Evolutionary conservation across 1,140 invertebrate genomes (phyloP).

Genomic region (Seison nebaliae): DNA sequence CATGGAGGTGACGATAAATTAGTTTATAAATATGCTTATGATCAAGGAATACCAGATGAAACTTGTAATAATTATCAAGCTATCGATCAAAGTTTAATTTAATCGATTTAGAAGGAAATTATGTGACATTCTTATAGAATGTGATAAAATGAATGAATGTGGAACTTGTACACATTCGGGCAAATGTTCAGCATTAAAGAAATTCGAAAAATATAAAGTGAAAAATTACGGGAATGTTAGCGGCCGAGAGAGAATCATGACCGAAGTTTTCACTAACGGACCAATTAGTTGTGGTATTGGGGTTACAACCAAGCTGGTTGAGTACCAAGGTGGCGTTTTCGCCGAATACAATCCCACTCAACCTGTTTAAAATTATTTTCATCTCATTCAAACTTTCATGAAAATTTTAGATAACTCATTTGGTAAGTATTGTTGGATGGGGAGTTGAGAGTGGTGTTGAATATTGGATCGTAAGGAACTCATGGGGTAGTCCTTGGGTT

Average conservation of each 20-base stretch:
- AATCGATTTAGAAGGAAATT: background rate
- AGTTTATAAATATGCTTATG: slow-evolving; percentile 30
- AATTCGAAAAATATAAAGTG: slow-evolving; percentile 30
- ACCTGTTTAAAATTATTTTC: no score
- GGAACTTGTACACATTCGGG: slow-evolving; percentile 29
- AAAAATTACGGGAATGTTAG: slow-evolving; percentile 28
- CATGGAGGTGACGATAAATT: slow-evolving; percentile 25
- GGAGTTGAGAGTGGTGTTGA: slow-evolving; percentile 30
- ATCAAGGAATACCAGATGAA: slow-evolving; percentile 30
- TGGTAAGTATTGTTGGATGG: slow-evolving; percentile 32
- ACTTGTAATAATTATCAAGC: slow-evolving; percentile 34
- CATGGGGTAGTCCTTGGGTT: slow-evolving; percentile 32
- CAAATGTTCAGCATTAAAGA: slow-evolving; percentile 22
- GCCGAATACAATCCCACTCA: slow-evolving; percentile 20
- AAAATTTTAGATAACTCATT: slow-evolving; percentile 32
- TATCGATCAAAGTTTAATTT: slow-evolving; percentile 24
- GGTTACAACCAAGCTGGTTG: slow-evolving; percentile 28
- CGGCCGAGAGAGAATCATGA: slow-evolving; percentile 32
- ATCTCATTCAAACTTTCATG: no score
- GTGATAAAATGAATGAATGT: slow-evolving; percentile 27
- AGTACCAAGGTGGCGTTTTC: slow-evolving; percentile 29
- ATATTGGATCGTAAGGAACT: slow-evolving; percentile 33
- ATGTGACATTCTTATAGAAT: background rate
- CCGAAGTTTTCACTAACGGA: slow-evolving; percentile 30
- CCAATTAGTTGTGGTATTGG: slow-evolving; percentile 31